phyloP scores from a whole-genome alignment of 2,797 vertebrate species.

The Nannoperca obscura region DNA sequence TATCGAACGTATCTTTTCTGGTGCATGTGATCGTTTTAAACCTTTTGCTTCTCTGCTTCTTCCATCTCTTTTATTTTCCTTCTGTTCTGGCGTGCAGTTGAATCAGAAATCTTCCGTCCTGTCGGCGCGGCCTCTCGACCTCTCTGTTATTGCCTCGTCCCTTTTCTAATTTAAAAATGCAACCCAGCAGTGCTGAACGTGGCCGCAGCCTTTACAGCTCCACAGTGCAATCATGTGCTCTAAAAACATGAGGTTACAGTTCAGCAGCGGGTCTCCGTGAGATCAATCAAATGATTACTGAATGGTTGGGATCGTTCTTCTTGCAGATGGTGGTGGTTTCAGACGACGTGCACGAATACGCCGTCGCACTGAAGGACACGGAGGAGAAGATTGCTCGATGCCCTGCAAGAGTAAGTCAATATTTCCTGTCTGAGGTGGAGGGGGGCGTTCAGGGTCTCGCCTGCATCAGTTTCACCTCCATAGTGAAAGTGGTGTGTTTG shows the following conservation, averaged over 20 bases:
- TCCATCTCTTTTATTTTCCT: neutral
- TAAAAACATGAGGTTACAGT: too few species aligned
- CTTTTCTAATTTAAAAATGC: constrained; percentile 12
- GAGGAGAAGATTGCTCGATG: constrained; percentile 96
- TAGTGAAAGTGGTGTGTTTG: too few species aligned
- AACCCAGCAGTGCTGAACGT: neutral
- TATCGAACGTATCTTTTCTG: neutral
- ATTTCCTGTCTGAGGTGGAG: neutral
- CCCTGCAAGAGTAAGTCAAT: constrained; percentile 80
- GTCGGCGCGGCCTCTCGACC: neutral
- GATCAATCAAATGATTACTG: too few species aligned
- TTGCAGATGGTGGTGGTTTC: constrained; percentile 98
- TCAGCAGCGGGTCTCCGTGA: too few species aligned
- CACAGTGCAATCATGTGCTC: neutral
- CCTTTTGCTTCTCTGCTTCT: neutral
- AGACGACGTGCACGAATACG: constrained; percentile 96
- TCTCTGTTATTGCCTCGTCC: constrained; percentile 11
- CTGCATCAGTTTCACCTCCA: too few species aligned
- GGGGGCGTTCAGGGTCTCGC: neutral
- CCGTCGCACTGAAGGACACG: constrained; percentile 94
- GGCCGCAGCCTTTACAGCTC: neutral
- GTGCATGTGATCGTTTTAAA: neutral
- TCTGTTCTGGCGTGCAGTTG: neutral
- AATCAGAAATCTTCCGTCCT: neutral
- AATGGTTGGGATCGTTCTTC: neutral